These are phyloP conservation scores for Oncopeltus fasciatus DNA, from an alignment of 1,140 invertebrate genomes.

Conservation along the genomic window DNA sequence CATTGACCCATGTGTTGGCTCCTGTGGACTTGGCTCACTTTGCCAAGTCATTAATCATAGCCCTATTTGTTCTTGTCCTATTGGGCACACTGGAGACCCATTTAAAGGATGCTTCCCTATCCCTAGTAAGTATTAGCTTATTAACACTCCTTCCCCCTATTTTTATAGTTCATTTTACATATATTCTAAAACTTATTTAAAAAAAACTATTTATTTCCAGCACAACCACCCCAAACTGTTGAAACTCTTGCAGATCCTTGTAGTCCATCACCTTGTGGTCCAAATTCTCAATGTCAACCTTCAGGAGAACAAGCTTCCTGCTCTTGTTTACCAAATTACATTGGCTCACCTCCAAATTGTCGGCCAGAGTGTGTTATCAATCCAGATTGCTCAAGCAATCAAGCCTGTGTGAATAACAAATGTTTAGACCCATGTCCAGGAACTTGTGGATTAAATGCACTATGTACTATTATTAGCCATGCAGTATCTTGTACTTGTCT, in stretches of 20 bases:
- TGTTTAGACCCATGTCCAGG: conserved; percentile 62
- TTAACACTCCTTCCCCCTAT: neutral
- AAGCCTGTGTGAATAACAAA: conserved; percentile 58
- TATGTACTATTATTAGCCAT: conserved; percentile 60
- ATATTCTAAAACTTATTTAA: neutral
- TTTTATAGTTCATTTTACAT: too few relatives aligned
- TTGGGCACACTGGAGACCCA: conserved; percentile 70
- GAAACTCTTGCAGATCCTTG: conserved; percentile 28
- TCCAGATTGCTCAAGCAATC: conserved; percentile 55
- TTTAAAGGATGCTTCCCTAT: conserved; percentile 52
- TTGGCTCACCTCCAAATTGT: conserved; percentile 45
- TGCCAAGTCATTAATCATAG: conserved; percentile 77
- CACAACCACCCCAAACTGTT: conserved; percentile 34
- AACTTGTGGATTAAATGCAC: conserved; percentile 58
- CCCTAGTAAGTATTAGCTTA: conserved; percentile 36
- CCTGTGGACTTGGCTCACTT: conserved; percentile 65
- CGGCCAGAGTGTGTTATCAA: conserved; percentile 46
- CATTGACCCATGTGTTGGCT: conserved; percentile 66
- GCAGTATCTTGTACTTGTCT: conserved; percentile 59
- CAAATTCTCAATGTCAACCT: conserved; percentile 38
- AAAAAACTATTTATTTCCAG: conserved; percentile 34
- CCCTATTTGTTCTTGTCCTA: conserved; percentile 64
- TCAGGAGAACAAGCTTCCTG: conserved; percentile 39
- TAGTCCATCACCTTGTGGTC: conserved; percentile 38
- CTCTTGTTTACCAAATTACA: conserved; percentile 44